phyloP scores from a whole-genome alignment of 2,113 vertebrate genomes.

The Pangasianodon gigas region DNA sequence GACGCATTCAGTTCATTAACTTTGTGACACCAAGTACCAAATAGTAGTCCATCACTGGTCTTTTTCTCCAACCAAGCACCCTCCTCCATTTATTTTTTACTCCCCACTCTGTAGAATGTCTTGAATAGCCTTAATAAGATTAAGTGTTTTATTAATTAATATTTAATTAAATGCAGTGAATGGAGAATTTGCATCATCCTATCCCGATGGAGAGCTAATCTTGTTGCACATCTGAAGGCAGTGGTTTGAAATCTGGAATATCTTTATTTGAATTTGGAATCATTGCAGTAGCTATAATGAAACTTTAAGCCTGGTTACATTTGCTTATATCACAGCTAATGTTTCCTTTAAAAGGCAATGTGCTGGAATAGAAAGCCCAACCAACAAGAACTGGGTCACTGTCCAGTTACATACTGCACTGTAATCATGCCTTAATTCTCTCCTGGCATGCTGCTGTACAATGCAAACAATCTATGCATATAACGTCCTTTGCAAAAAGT shows the following conservation, averaged over 20 bases:
- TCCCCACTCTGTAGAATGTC: not conserved
- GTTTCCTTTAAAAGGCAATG: not conserved
- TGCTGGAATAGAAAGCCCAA: slow-evolving; percentile 12
- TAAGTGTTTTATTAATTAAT: not conserved
- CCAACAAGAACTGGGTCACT: slow-evolving; percentile 39
- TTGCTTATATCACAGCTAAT: not conserved
- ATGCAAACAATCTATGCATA: not conserved
- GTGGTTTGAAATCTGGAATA: slow-evolving; percentile 1
- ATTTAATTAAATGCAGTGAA: not conserved
- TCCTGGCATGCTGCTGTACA: not conserved
- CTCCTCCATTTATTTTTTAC: not conserved
- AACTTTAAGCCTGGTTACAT: not conserved
- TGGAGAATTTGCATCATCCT: not conserved
- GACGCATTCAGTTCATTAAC: not conserved
- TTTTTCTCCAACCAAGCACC: not conserved
- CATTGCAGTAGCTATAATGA: not conserved
- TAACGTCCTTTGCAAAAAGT: not conserved
- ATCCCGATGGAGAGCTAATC: not conserved
- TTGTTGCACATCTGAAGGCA: not conserved
- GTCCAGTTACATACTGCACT: slow-evolving; percentile 36
- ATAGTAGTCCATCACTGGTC: not conserved
- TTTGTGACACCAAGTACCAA: not conserved
- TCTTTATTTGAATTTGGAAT: not conserved
- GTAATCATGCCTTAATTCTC: slow-evolving; percentile 15
- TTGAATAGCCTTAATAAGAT: not conserved